A percentile compares a stretch with the other conserved stretches of the same genome.
phyloP scores from a whole-genome alignment of 2,113 vertebrate species.

The Gasterosteus aculeatus region DNA sequence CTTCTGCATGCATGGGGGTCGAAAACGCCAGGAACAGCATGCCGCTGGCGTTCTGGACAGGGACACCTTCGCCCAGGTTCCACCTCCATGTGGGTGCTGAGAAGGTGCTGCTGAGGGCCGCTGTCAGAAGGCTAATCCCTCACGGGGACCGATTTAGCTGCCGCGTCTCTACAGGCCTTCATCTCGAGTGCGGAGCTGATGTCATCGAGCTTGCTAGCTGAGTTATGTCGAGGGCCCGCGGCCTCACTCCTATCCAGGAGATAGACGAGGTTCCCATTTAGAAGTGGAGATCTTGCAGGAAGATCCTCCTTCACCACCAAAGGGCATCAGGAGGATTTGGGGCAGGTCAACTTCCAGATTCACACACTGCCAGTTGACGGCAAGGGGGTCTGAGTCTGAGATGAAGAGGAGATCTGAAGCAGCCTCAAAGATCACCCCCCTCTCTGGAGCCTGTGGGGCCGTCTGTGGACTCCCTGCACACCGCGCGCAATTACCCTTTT shows the following conservation, averaged over 20 bases:
- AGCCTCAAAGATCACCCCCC: slow-evolving; percentile 64
- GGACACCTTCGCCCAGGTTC: slow-evolving; percentile 29
- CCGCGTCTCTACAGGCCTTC: slow-evolving; percentile 55
- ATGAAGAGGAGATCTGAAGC: slow-evolving; percentile 60
- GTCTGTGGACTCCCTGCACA: slow-evolving; percentile 53
- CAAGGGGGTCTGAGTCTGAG: slow-evolving; percentile 25
- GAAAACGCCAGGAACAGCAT: slow-evolving; percentile 32
- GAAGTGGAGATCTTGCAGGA: slow-evolving; percentile 20
- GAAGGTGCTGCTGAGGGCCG: slow-evolving; percentile 59
- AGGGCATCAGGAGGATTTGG: slow-evolving; percentile 38
- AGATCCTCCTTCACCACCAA: slow-evolving; percentile 14
- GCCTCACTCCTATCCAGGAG: slow-evolving; percentile 45
- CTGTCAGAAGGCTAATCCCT: slow-evolving; percentile 66
- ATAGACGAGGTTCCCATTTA: slow-evolving; percentile 16
- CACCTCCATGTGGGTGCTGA: slow-evolving; percentile 48
- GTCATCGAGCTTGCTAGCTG: slow-evolving; percentile 37
- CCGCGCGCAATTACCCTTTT: slow-evolving; percentile 68
- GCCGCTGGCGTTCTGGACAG: slow-evolving; percentile 32
- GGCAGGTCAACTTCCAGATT: slow-evolving; percentile 50
- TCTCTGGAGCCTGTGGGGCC: slow-evolving; percentile 45
- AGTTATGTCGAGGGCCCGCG: slow-evolving; percentile 54
- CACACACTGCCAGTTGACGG: slow-evolving; percentile 58
- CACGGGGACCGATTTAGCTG: slow-evolving; percentile 61
- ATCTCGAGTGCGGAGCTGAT: slow-evolving; percentile 57
- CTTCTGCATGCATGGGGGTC: slow-evolving; percentile 46